phyloP scores from a whole-genome alignment of 1,140 invertebrate genomes.

The Nylanderia fulva region DNA sequence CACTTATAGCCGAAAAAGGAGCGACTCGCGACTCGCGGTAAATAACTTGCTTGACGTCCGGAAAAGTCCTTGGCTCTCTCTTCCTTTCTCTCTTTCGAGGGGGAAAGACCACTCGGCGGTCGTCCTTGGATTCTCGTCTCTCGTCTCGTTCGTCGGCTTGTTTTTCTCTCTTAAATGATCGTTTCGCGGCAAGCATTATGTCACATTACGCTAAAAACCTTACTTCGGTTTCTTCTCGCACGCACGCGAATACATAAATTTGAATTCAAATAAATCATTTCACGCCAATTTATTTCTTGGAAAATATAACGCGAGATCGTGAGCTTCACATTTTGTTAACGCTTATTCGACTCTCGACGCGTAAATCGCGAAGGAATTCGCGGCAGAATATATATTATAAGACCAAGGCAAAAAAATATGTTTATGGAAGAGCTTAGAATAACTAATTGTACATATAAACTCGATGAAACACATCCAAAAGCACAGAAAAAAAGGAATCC shows the following conservation, averaged over 20 bases:
- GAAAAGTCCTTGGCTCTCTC: constrained; percentile 44
- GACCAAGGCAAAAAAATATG: not conserved
- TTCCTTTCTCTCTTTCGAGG: constrained; percentile 28
- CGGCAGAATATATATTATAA: not conserved
- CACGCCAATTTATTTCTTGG: not conserved
- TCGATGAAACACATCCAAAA: too few relatives aligned
- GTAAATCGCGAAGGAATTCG: not conserved
- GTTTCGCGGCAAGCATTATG: not conserved
- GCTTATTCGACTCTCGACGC: not conserved
- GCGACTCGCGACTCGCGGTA: constrained; percentile 43
- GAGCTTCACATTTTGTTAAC: not conserved
- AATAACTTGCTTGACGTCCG: constrained; percentile 60
- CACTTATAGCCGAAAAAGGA: constrained; percentile 45
- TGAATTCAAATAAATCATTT: not conserved
- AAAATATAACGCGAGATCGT: not conserved
- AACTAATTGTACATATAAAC: not conserved
- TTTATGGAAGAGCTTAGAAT: not conserved
- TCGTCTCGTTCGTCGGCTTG: not conserved
- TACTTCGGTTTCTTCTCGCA: constrained; percentile 4
- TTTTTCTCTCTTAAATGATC: constrained; percentile 3
- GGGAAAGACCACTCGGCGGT: not conserved
- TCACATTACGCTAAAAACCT: not conserved
- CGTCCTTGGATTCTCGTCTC: constrained; percentile 9
- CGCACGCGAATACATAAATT: constrained; percentile 18
- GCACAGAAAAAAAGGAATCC: too few relatives aligned